Base-by-base conservation (phyloP, 2,888 invertebrate species). In the Pristionchus japonicus region DNA sequence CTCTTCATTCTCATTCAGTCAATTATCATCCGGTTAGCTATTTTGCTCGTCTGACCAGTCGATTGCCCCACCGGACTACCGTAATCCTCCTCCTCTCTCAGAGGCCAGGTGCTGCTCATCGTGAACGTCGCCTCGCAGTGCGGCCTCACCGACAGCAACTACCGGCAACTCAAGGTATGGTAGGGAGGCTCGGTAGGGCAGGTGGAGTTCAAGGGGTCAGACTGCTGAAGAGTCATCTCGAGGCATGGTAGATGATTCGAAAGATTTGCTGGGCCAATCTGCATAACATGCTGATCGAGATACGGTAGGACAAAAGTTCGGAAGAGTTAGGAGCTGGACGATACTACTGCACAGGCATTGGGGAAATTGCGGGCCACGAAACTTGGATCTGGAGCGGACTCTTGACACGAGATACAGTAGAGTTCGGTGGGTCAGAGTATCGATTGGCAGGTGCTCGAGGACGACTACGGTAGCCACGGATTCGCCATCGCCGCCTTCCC, bases 71-170 rank as follows among this genome's bases (percentile, higher is more conserved):
- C n/a, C 43, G n/a, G n/a, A 47, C 40, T 77, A 77, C 77, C 13
- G 77, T 77, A 77, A 40, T 23, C 43, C 40, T 23, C n/a, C 7
- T 40, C 13, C 11, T 74, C 61, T 47, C 92, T 85, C 93, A 96
- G 96, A 92, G 97, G 97, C 23, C 95, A 96, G 90, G 97, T 97
- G 1, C 95, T 96, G 0, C 94, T 97, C n/a, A 96, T 97, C 88
- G 97, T 97, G 0, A 97, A 97, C 93, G 97, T 97, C 20, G 97
- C 97, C 0, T 97, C 97, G 2, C 96, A 97, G 93, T 97, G 97
- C 95, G 97, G 97, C 0, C 95, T 97, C 88, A 97, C 97, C 0
- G 96, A 96, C 90, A 96, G 96, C 90, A 97, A 97, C 95, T 97
- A 97, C 95, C 96, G 96, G 90, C 96, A 97, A 94, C 95, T 97